Evolutionary conservation across 2,113 vertebrate genomes (phyloP), one percentile per base, ranked within the genome.

Genomic region (Nibea coibor): DNA sequence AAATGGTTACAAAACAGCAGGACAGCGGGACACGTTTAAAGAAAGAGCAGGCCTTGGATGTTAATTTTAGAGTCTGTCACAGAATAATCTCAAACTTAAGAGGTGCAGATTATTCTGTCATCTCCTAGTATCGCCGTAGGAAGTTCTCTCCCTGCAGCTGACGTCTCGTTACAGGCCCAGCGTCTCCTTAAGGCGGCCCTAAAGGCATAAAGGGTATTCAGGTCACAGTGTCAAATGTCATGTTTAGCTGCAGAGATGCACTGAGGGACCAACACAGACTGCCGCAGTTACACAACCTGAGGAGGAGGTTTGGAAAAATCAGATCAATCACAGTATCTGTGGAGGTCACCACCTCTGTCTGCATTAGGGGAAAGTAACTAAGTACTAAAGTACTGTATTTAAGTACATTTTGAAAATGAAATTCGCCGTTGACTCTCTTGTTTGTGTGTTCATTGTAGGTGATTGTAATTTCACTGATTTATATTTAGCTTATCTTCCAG

Each of bases 201-300:
- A 3, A 53, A 72, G 70, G 63, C 62, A 61, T 12, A 72, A 39
- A 45, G 75, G 43, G 81, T 85, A 90, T 90, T 88, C 80, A 87
- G 90, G 85, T 83, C 85, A 77, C 72, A 85, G 87, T 80, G 77
- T 88, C 83, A 86, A 73, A 86, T 91, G 83, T 88, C 88, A 71
- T 45, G 74, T 81, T 82, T 67, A 66, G 71, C 83, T 79, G 31
- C 59, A 67, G 62, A 67, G 75, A 79, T 48, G 48, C 43, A 66
- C n/a, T 69, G 58, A 7, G 65, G 35, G 47, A 66, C 12, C 17
- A 43, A 24, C 56, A 64, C 48, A 28, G 48, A 24, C 26, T 56
- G 67, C 31, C 45, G 57, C 43, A 53, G 31, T 72, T 45, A 7
- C 6, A 82, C 54, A 50, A 66, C 72, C 17, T 57, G 1, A 4